Evolutionary conservation across 1,140 invertebrate genomes (phyloP).

Genomic region (Vanessa tameamea): DNA sequence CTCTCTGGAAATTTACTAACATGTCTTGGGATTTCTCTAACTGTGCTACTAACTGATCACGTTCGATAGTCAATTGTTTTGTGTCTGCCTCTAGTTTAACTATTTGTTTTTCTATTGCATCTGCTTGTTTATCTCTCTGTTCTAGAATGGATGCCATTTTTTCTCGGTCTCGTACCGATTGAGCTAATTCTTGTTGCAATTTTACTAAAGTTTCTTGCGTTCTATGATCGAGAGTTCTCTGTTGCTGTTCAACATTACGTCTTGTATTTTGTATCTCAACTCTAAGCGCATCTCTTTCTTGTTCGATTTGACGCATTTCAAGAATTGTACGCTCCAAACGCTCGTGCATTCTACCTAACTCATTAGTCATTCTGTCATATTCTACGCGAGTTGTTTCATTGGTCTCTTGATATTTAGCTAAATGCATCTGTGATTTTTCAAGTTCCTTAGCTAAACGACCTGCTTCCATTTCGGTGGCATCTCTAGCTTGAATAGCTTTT

Average conservation of each 20-base stretch:
- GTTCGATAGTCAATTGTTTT: slow-evolving; percentile 91
- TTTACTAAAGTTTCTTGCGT: slow-evolving; percentile 85
- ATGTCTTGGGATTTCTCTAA: slow-evolving; percentile 96
- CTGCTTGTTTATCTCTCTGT: slow-evolving; percentile 88
- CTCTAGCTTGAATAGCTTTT: slow-evolving; percentile 89
- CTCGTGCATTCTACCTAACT: slow-evolving; percentile 89
- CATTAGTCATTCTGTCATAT: slow-evolving; percentile 89
- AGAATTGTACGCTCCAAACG: slow-evolving; percentile 85
- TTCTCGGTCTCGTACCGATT: slow-evolving; percentile 86
- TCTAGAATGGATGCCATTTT: slow-evolving; percentile 87
- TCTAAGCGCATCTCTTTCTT: slow-evolving; percentile 86
- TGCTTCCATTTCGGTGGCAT: slow-evolving; percentile 91
- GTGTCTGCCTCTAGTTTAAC: slow-evolving; percentile 91
- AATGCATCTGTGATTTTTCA: slow-evolving; percentile 90
- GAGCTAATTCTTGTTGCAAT: slow-evolving; percentile 86
- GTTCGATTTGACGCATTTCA: slow-evolving; percentile 84
- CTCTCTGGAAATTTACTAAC: slow-evolving; percentile 95
- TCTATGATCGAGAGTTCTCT: slow-evolving; percentile 82
- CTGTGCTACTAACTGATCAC: slow-evolving; percentile 93
- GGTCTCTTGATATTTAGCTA: slow-evolving; percentile 90
- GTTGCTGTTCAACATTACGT: slow-evolving; percentile 85
- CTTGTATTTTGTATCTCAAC: slow-evolving; percentile 85
- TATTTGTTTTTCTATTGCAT: slow-evolving; percentile 91
- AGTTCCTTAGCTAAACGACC: slow-evolving; percentile 92
- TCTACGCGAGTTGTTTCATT: slow-evolving; percentile 90